These are phyloP conservation scores for Huso huso DNA, from an alignment of 2,797 vertebrate species.

Conservation along the genomic window DNA sequence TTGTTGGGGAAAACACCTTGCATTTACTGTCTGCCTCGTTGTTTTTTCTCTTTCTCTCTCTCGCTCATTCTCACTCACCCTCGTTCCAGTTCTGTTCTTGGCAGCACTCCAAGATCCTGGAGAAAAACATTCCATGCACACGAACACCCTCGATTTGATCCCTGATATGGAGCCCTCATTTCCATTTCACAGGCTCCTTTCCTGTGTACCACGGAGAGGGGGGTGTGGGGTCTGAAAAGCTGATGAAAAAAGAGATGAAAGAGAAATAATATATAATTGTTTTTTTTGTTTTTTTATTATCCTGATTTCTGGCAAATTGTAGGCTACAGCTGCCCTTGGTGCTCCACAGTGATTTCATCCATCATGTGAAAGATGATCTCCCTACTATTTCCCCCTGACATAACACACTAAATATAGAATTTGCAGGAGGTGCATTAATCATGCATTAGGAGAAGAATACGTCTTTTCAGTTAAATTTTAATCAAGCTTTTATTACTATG, in stretches of 20 bases:
- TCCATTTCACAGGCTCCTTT: slow-evolving; percentile 76
- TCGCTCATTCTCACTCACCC: slow-evolving; percentile 33
- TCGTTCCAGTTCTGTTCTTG: slow-evolving; percentile 62
- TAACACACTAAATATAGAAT: slow-evolving; percentile 58
- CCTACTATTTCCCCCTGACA: slow-evolving; percentile 56
- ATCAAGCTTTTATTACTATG: slow-evolving; percentile 23
- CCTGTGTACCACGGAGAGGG: slow-evolving; percentile 37
- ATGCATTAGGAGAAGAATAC: slow-evolving; percentile 41
- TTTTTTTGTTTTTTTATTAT: slow-evolving; percentile 40
- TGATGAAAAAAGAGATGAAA: slow-evolving; percentile 23
- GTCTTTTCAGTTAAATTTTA: slow-evolving; percentile 44
- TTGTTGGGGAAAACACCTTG: slow-evolving; percentile 35
- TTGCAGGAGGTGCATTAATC: slow-evolving; percentile 58
- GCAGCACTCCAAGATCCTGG: slow-evolving; percentile 67
- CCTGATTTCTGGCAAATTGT: slow-evolving; percentile 47
- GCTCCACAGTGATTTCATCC: slow-evolving; percentile 59
- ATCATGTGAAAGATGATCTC: slow-evolving; percentile 58
- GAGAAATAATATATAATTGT: slow-evolving; percentile 11
- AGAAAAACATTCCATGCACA: slow-evolving; percentile 63
- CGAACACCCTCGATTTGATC: slow-evolving; percentile 70
- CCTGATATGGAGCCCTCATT: slow-evolving; percentile 71
- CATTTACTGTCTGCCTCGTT: slow-evolving; percentile 28
- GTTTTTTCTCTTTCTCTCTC: slow-evolving; percentile 32
- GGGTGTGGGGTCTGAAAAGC: slow-evolving; percentile 29
- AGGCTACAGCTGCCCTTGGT: slow-evolving; percentile 43